Conservation (phyloP, 1,140 invertebrate species). For the Radopholus similis region DNA sequence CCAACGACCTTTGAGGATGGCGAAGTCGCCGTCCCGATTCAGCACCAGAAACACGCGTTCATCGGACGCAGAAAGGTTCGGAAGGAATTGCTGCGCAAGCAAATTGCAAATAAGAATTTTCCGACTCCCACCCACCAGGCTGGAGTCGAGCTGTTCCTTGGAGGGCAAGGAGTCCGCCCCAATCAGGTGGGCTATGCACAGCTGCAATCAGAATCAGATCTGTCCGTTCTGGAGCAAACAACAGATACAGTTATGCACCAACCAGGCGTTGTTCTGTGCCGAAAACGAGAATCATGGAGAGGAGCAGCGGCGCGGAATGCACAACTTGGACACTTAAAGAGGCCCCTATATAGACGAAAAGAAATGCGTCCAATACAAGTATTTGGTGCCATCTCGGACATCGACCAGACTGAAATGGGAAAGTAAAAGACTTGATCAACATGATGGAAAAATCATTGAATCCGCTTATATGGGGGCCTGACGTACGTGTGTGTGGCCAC, state of each 20-base stretch:
- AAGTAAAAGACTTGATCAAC: background rate
- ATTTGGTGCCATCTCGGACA: constrained; percentile 42
- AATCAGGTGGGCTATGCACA: constrained; percentile 48
- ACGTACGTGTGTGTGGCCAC: constrained; percentile 44
- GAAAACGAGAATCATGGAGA: constrained; percentile 45
- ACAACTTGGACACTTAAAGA: constrained; percentile 47
- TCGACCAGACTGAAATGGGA: constrained; percentile 28
- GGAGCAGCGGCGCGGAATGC: constrained; percentile 38
- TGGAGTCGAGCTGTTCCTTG: constrained; percentile 50
- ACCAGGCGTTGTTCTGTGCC: constrained; percentile 47
- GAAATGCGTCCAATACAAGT: too few species aligned
- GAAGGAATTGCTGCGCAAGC: constrained; percentile 45
- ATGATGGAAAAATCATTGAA: background rate
- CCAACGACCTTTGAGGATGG: constrained; percentile 46
- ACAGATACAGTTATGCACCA: background rate
- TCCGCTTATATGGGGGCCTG: background rate
- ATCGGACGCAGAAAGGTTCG: constrained; percentile 42
- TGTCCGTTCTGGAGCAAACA: background rate
- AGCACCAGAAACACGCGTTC: constrained; percentile 41
- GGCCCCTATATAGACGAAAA: too few species aligned
- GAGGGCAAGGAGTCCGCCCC: constrained; percentile 49
- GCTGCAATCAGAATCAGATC: too few species aligned
- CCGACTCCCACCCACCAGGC: constrained; percentile 42
- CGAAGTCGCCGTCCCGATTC: constrained; percentile 46
- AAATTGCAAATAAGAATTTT: background rate